Evolutionary conservation across 2,888 invertebrate genomes (phyloP), one percentile per base, ranked within the genome.

Genomic region (Drosophila pseudotalamancana): DNA sequence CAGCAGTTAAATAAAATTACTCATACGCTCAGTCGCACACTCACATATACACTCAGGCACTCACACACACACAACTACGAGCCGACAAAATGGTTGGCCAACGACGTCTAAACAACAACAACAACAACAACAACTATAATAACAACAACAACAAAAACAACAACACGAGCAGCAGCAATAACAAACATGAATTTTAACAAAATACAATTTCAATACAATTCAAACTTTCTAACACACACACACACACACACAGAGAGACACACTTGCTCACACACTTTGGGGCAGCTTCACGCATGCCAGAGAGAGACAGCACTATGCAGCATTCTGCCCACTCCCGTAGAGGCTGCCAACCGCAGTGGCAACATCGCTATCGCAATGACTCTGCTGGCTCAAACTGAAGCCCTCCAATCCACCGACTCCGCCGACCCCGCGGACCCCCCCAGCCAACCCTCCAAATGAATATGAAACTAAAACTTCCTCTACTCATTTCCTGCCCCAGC

Each of bases 121-220:
- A 61, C 63, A 78, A 49, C 71, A 60, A 18, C 60, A 55, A 31
- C 50, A 59, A n/a, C 65, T 74, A 60, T 51, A 12, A 9, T 29
- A 29, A 18, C 27, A 29, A n/a, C 61, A 56, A 35, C 67, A 74
- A 64, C 77, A 87, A 87, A 80, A 83, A 86, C 65, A 77, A 60
- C 54, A 12, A 9, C 43, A 29, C 29, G 43, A 29, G 11, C 61
- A 56, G 40, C 67, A 74, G 66, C 77, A 87, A 87, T 83, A 83
- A 86, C 87, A 86, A 84, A 87, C 87, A 84, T 84, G 87, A 88
- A 88, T 88, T 88, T 88, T 87, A 87, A 89, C 87, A 87, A 88
- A 88, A 88, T 78, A 88, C 83, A 88, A 89, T 89, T 89, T 89
- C 87, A 89, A 89, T 89, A 88, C 89, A 88, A 88, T 89, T 89